Evolutionary conservation across 2,888 invertebrate species (phyloP), one percentile per base, ranked within the genome.

Genomic region (Helleia helle): DNA sequence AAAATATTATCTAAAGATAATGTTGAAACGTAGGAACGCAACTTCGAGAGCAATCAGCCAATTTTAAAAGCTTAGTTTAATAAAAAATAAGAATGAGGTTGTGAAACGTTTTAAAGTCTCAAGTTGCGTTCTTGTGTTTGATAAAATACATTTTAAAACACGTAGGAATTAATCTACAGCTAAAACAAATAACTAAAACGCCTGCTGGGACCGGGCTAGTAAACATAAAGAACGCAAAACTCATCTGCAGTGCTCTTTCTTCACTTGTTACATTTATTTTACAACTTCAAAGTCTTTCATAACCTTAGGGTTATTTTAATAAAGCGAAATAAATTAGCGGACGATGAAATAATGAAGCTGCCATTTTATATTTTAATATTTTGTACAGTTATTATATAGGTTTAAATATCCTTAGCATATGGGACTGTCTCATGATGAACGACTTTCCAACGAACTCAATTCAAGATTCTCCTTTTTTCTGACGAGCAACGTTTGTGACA

Each of bases 1-100:
- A 75, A 77, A 58, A 51, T n/a, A n/a, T n/a, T 59, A 58, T 74
- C 58, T 66, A 71, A 71, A 50, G 49, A 62, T 70, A 75, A 75
- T 56, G 61, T 66, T 62, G 58, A 46, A 44, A 40, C 61, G 56
- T 64, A 62, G 72, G 59, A 63, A 64, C 69, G 74, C 60, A 50
- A 49, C 58, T 61, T 63, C 61, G 65, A 64, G 67, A 55, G 41
- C 54, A 53, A 62, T 70, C 79, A 83, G 77, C 75, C 81, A 79
- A 71, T 79, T 75, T 76, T 71, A 71, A 68, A 66, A 74, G 60
- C 68, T 69, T 68, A 68, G 74, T 76, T 72, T 71, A 62, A 68
- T 62, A 7, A 59, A 59, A 61, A 64, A 69, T 63, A 65, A 58
- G 61, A 68, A 60, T 55, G 65, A 77, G 83, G 84, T 84, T 84